Evolutionary conservation across 30 jellyfish, hydroid and myxozoan genomes (phyloP).

Genomic region (Aurelia coerulea): DNA sequence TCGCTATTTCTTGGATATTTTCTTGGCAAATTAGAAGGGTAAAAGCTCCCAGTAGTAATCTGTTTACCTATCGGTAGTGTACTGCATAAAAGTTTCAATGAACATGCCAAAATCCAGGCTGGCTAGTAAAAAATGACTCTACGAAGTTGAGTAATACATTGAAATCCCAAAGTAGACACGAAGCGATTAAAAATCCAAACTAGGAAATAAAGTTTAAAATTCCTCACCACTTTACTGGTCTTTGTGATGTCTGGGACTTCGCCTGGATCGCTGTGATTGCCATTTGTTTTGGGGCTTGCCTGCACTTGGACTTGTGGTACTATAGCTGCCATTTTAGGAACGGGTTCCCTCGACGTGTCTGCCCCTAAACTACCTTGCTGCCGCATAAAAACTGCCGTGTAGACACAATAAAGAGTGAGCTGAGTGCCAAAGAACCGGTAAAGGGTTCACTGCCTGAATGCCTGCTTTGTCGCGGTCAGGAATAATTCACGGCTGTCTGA

Average conservation of each 20-base stretch:
- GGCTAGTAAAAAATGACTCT: not conserved
- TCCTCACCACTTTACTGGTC: conserved; percentile 75
- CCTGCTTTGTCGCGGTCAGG: conserved; percentile 87
- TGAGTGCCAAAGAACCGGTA: conserved; percentile 68
- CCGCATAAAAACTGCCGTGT: conserved; percentile 72
- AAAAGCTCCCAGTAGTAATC: too few relatives aligned
- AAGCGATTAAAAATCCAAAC: conserved; percentile 4
- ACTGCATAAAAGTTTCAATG: not conserved
- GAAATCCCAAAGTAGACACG: not conserved
- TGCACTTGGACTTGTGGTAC: conserved; percentile 65
- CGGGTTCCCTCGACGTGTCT: conserved; percentile 64
- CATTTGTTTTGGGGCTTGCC: conserved; percentile 78
- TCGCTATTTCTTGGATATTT: too few relatives aligned
- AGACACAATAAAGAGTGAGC: conserved; percentile 31
- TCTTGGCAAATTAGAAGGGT: too few relatives aligned
- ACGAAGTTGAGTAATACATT: not conserved
- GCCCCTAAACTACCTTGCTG: conserved; percentile 61
- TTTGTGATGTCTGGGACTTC: conserved; percentile 68
- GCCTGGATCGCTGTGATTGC: conserved; percentile 47
- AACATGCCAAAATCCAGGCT: conserved; percentile 8
- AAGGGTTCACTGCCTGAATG: conserved; percentile 71
- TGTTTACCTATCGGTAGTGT: too few relatives aligned
- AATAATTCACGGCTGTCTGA: conserved; percentile 82
- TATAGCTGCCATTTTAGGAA: conserved; percentile 74
- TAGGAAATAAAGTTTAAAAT: not conserved